Conservation (phyloP, 2,797 vertebrate genomes). For the Acanthurus leucopareius region DNA sequence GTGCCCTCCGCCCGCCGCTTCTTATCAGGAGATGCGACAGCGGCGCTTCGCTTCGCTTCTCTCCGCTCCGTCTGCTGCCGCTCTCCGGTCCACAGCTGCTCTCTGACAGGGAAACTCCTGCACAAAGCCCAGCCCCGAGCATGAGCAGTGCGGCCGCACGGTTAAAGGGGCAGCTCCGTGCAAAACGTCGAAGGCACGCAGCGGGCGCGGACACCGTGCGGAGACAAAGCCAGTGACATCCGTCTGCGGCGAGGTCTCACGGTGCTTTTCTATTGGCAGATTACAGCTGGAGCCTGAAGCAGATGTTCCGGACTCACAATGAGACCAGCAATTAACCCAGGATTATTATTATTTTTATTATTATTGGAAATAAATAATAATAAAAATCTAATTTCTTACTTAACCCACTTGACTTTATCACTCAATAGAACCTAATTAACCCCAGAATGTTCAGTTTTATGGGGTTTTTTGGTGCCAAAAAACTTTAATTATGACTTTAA, state of each 20-base stretch:
- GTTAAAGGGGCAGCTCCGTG: constrained; percentile 74
- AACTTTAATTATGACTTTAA: too few relatives aligned
- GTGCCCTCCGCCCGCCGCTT: constrained; percentile 22
- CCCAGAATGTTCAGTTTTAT: too few relatives aligned
- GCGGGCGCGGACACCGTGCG: background rate
- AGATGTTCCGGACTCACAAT: background rate
- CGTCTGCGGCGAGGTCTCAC: background rate
- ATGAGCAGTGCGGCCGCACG: constrained; percentile 64
- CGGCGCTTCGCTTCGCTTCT: constrained; percentile 33
- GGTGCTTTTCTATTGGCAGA: background rate
- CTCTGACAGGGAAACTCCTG: constrained; percentile 55
- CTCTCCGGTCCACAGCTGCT: constrained; percentile 59
- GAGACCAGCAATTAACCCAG: background rate
- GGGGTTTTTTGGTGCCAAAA: too few relatives aligned
- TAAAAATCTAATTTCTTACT: too few relatives aligned
- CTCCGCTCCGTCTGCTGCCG: background rate
- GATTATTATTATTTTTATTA: background rate
- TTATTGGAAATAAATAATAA: too few relatives aligned
- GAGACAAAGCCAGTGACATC: constrained; percentile 36
- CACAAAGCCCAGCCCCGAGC: constrained; percentile 68
- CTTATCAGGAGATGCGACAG: constrained; percentile 48
- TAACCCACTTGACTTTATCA: too few relatives aligned
- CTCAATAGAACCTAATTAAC: too few relatives aligned
- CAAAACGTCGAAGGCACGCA: constrained; percentile 15
- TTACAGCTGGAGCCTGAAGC: background rate